Evolutionary conservation across 2,113 vertebrate genomes (phyloP).

Genomic region (Climacteris rufus): DNA sequence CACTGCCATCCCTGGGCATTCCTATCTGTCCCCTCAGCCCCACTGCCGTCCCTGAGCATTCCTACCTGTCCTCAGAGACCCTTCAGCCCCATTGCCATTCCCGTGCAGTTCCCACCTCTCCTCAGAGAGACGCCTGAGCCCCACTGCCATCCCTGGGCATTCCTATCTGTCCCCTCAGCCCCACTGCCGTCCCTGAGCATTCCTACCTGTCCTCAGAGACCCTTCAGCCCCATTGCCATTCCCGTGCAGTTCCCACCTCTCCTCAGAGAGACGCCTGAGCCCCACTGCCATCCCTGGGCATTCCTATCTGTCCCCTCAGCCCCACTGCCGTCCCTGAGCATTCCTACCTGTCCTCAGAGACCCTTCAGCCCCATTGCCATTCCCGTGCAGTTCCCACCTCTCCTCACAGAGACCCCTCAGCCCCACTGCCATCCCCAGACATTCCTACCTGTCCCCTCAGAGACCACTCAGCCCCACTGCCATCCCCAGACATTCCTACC

Average conservation of each 20-base stretch:
- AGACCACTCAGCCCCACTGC: no score
- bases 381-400: no score
- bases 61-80: background rate
- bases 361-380: no score
- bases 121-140: no score
- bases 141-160: no score
- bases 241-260: rapidly evolving
- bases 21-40: no score
- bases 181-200: rapidly evolving
- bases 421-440: rapidly evolving
- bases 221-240: rapidly evolving
- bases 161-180: background rate
- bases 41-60: rapidly evolving
- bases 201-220: background rate
- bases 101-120: rapidly evolving
- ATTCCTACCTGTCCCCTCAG: no score
- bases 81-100: rapidly evolving
- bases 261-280: no score
- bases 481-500: no score
- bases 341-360: background rate
- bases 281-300: no score
- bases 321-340: rapidly evolving
- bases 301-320: background rate
- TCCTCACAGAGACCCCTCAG: background rate
- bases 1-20: background rate